phyloP scores from a whole-genome alignment of 2,113 vertebrate species.

The Notiomystis cincta region DNA sequence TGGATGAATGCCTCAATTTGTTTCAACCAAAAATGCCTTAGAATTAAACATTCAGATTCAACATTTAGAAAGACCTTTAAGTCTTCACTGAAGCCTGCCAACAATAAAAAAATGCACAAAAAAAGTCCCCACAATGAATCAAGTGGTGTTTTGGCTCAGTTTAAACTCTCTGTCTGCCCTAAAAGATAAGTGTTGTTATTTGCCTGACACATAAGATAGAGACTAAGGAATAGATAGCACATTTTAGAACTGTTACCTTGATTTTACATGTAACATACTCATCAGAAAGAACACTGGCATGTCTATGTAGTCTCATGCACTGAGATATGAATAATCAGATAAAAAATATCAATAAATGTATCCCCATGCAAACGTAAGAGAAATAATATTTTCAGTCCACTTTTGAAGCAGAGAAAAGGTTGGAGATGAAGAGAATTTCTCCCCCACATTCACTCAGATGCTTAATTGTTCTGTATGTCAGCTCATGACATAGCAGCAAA shows the following conservation, averaged over 20 bases:
- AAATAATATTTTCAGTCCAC: background rate
- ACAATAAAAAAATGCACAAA: background rate
- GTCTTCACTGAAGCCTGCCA: background rate
- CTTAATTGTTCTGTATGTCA: background rate
- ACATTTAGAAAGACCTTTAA: background rate
- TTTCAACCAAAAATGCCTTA: background rate
- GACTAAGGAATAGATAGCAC: background rate
- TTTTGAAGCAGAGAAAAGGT: background rate
- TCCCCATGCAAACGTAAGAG: background rate
- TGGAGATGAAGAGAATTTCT: background rate
- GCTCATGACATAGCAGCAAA: background rate
- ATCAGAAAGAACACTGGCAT: background rate
- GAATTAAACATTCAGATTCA: background rate
- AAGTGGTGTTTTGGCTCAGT: background rate
- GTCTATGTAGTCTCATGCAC: background rate
- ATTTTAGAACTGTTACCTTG: background rate
- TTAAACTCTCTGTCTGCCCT: background rate
- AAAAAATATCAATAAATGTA: background rate
- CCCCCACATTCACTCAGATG: background rate
- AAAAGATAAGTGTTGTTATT: background rate
- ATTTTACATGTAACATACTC: background rate
- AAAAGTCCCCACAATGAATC: background rate
- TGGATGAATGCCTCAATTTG: background rate
- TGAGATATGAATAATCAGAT: background rate
- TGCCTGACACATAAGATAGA: background rate